Base-by-base conservation (phyloP, 2,113 vertebrate species). In the Malurus cyaneus region DNA sequence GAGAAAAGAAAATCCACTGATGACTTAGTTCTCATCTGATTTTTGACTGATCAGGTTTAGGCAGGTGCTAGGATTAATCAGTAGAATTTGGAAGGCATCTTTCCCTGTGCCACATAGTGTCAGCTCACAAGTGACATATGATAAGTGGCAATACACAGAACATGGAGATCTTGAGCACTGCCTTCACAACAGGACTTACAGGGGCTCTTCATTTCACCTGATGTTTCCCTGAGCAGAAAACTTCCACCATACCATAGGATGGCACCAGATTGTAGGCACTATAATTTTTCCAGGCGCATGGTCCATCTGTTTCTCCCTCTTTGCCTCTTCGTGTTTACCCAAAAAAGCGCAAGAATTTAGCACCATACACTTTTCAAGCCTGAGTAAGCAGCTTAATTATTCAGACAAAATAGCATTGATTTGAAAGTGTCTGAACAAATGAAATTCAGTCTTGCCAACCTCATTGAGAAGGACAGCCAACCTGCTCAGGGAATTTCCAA, bases 401-500 rank as follows among this genome's bases (percentile, higher is more conserved):
- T 95, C 60, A 94, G 87, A 82, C 91, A 95, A 96, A 95, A 91
- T 62, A 80, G 32, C 60, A 85, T 79, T 86, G 95, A 91, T 95
- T 65, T 94, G 21, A 46, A 93, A 85, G 54, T 77, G 78, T 77
- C 81, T 88, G 74, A 91, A 73, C 23, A 96, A 80, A 89, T 86
- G 54, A 91, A 94, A 82, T 84, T 78, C 85, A 80, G 62, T 24
- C 54, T 89, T 80, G 71, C 54, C 13, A 9, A 56, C 59, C 62
- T 93, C 85, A 83, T 73, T 88, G 74, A 94, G 78, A 79, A 92
- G 62, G 89, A 91, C 89, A 91, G 81, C 26, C 42, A 82, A 50
- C 26, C 42, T 85, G 59, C 81, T 62, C 2, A 2, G 87, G 84
- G 87, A 89, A 85, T 85, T 94, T 94, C 39, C 70, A 89, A 0